Percentiles rank a stretch among this genome's conserved stretches.
Evolutionary conservation across 2,113 vertebrate species (phyloP).

Genomic region (Solenodon paradoxus): DNA sequence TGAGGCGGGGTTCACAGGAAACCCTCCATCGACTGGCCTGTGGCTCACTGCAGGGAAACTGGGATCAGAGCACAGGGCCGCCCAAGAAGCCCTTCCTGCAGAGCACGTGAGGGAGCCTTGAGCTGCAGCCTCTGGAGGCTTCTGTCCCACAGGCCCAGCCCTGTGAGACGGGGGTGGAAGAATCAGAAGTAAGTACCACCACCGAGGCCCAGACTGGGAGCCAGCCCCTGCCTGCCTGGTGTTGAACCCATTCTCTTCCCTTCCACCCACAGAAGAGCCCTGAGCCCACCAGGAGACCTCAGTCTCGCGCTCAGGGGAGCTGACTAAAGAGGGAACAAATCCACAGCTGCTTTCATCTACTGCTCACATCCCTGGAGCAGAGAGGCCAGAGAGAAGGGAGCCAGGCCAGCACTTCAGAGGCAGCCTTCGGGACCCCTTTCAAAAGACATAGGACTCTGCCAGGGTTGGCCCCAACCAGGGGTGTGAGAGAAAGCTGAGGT

Average conservation of each 20-base stretch:
- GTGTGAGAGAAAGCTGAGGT: neutral
- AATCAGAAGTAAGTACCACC: neutral
- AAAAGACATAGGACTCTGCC: no score
- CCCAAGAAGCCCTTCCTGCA: rapidly evolving
- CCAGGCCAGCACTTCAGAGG: neutral
- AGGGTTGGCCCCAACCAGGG: rapidly evolving
- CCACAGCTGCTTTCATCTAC: neutral
- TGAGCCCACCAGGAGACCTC: neutral
- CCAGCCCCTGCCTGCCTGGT: neutral
- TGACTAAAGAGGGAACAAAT: neutral
- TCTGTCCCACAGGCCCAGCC: neutral
- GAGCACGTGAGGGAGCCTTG: rapidly evolving
- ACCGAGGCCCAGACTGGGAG: neutral
- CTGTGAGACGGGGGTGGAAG: neutral
- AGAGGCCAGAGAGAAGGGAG: neutral
- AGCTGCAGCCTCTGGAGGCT: rapidly evolving
- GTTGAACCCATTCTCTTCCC: neutral
- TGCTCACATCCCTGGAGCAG: rapidly evolving
- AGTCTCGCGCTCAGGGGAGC: neutral
- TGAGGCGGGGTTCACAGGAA: neutral
- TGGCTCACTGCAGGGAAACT: rapidly evolving
- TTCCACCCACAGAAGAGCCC: neutral
- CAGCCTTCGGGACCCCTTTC: neutral
- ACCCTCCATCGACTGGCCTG: rapidly evolving
- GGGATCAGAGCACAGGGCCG: neutral